Percentiles rank a stretch among this genome's conserved stretches.
These are phyloP conservation scores for Agrotis ipsilon DNA, from an alignment of 2,888 invertebrate genomes.

Conservation along the genomic window DNA sequence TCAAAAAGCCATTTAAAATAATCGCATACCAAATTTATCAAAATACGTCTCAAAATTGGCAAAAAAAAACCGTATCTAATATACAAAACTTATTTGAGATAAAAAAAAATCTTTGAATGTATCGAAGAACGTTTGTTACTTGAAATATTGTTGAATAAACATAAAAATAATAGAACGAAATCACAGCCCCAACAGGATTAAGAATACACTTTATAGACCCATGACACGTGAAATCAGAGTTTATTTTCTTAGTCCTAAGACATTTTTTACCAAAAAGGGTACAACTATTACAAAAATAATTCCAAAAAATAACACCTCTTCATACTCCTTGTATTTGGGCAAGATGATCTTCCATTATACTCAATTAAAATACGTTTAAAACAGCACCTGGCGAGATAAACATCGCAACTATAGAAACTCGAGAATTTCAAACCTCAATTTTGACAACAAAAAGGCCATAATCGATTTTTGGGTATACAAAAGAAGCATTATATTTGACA, in stretches of 20 bases:
- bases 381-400: constrained; percentile 88
- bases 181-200: constrained; percentile 3
- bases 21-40: neutral
- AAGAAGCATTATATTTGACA: constrained; percentile 89
- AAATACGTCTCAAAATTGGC: neutral
- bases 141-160: neutral
- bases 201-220: constrained; percentile 9
- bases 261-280: constrained; percentile 16
- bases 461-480: constrained; percentile 89
- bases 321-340: constrained; percentile 43
- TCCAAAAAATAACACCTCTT: constrained; percentile 61
- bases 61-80: neutral
- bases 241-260: constrained; percentile 48
- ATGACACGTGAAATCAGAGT: constrained; percentile 29
- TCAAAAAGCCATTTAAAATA: neutral
- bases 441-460: constrained; percentile 91
- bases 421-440: constrained; percentile 90
- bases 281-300: constrained; percentile 25
- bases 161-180: neutral
- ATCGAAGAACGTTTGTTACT: neutral
- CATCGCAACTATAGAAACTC: constrained; percentile 89
- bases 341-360: constrained; percentile 72
- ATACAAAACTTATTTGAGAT: neutral
- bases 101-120: too few species aligned
- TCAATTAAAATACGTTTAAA: constrained; percentile 89